A percentile compares a stretch with the other conserved stretches of the same genome.
phyloP scores from a whole-genome alignment of 2,797 vertebrate species.

The Acanthurus tractus region DNA sequence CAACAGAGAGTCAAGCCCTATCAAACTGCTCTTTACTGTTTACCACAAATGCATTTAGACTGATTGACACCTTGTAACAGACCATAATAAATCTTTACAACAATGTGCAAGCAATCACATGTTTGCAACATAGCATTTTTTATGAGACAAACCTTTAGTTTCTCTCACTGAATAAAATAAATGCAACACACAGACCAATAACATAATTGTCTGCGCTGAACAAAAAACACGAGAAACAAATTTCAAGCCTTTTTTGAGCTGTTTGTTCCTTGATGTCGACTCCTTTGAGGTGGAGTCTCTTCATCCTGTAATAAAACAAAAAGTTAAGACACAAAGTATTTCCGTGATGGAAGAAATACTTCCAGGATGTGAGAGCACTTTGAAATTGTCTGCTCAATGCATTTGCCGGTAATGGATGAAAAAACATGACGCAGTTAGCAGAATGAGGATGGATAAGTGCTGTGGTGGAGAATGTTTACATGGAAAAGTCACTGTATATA shows the following conservation, averaged over 20 bases:
- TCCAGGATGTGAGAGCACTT: conserved; percentile 35
- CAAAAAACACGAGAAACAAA: conserved; percentile 12
- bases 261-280: conserved; percentile 35
- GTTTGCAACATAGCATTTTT: neutral
- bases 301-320: conserved; percentile 44
- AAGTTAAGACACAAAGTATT: conserved; percentile 36
- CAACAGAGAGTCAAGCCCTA: neutral
- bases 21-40: conserved; percentile 33
- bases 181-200: no score
- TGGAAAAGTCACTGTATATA: neutral
- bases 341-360: conserved; percentile 46
- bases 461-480: conserved; percentile 23
- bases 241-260: conserved; percentile 30
- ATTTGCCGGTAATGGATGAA: conserved; percentile 55
- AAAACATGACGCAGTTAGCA: conserved; percentile 50
- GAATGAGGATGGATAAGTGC: conserved; percentile 49
- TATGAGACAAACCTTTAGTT: neutral
- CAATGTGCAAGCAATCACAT: conserved; percentile 4
- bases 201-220: neutral
- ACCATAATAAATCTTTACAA: neutral
- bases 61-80: neutral
- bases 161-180: neutral
- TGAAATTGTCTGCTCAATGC: conserved; percentile 37
- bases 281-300: conserved; percentile 26
- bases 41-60: conserved; percentile 30